Evolutionary conservation across 2,113 vertebrate species (phyloP).

Genomic region (Felis catus): DNA sequence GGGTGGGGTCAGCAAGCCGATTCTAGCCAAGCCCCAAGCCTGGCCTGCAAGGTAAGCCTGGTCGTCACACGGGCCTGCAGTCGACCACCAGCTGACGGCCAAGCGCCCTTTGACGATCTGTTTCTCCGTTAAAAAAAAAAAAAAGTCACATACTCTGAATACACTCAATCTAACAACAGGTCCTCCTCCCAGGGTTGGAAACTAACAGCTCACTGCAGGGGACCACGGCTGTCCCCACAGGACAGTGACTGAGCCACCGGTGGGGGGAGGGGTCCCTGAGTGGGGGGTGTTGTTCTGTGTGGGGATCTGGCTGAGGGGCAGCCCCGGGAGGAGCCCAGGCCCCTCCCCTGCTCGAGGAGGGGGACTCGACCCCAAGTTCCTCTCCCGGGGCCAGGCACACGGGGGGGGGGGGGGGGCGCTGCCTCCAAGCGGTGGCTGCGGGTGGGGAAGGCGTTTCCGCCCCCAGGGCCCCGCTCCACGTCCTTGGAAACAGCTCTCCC

Average conservation of each 20-base stretch:
- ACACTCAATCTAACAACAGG: background rate
- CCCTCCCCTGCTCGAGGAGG: background rate
- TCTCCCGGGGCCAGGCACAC: background rate
- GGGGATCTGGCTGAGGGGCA: background rate
- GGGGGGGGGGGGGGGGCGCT: background rate
- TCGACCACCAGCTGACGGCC: background rate
- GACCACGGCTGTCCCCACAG: background rate
- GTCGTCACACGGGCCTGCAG: accelerated
- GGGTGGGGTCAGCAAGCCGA: background rate
- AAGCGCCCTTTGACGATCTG: background rate
- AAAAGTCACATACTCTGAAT: background rate
- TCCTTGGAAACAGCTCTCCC: background rate
- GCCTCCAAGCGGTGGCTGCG: background rate
- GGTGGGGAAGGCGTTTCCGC: background rate
- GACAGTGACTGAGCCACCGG: background rate
- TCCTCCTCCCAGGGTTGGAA: background rate
- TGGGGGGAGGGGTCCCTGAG: background rate
- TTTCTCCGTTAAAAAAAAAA: background rate
- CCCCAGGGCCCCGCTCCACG: background rate
- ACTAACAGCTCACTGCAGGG: background rate
- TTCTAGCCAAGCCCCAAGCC: background rate
- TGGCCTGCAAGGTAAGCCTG: background rate
- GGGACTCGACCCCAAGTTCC: background rate
- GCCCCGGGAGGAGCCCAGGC: background rate
- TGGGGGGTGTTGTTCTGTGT: background rate